A percentile compares a stretch with the other conserved stretches of the same genome.
Conservation (phyloP, 2,888 invertebrate species). For the Tenthredo livida region DNA sequence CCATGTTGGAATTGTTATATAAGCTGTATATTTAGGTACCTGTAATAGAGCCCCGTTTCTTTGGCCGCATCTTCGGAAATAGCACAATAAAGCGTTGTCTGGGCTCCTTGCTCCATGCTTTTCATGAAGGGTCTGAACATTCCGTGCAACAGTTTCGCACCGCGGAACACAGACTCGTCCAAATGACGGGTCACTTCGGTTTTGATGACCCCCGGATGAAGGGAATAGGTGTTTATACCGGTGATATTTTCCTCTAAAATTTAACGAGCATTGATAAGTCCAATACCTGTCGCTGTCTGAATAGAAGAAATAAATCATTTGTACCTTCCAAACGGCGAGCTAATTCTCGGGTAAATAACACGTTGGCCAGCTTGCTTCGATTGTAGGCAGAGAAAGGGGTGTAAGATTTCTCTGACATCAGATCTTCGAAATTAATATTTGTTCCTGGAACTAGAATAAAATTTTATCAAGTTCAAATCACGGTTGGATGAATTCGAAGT, state of each 20-base stretch:
- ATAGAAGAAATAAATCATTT: not conserved
- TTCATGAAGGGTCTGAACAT: constrained; percentile 79
- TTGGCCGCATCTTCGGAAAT: constrained; percentile 82
- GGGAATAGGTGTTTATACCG: constrained; percentile 65
- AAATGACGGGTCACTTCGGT: constrained; percentile 76
- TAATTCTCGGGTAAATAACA: constrained; percentile 74
- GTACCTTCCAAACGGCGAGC: constrained; percentile 65
- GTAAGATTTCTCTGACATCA: constrained; percentile 64
- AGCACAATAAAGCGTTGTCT: constrained; percentile 86
- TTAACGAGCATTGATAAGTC: not conserved
- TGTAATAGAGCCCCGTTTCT: constrained; percentile 79
- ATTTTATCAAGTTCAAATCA: not conserved
- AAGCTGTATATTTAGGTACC: not conserved
- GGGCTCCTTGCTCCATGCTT: constrained; percentile 83
- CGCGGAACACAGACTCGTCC: constrained; percentile 64
- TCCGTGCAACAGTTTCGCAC: constrained; percentile 57
- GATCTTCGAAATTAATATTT: constrained; percentile 83
- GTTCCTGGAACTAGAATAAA: not conserved
- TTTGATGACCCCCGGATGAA: constrained; percentile 68
- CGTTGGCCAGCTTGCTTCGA: constrained; percentile 75
- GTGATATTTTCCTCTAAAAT: constrained; percentile 38
- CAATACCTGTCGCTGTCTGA: not conserved
- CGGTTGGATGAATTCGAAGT: not conserved
- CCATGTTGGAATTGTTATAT: not conserved
- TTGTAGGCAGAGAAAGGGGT: constrained; percentile 62